Percentiles rank a stretch among this genome's conserved stretches.
Evolutionary conservation across 2,797 vertebrate species (phyloP).

Genomic region (Amniataba percoides): DNA sequence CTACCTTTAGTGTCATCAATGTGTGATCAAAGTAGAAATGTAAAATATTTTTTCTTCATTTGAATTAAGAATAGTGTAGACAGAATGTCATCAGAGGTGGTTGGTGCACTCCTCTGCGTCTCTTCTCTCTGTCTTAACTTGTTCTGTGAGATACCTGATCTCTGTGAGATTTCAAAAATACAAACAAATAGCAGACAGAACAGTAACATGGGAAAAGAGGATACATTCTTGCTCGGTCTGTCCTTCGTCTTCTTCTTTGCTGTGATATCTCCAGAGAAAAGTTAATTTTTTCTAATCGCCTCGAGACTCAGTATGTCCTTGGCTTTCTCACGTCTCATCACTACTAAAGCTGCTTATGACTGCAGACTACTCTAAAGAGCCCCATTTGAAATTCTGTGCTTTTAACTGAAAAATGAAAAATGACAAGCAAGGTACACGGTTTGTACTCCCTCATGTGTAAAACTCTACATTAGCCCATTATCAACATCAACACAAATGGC

Average conservation of each 20-base stretch:
- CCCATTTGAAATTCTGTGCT: slow-evolving; percentile 15
- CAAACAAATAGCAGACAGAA: slow-evolving; percentile 21
- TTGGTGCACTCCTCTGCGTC: neutral
- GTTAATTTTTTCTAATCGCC: slow-evolving; percentile 41
- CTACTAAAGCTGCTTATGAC: slow-evolving; percentile 47
- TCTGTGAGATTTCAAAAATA: slow-evolving; percentile 27
- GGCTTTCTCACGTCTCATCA: slow-evolving; percentile 19
- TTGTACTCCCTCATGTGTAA: neutral
- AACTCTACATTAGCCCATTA: neutral
- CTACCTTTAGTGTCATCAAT: neutral
- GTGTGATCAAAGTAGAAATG: neutral
- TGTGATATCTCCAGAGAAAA: slow-evolving; percentile 33
- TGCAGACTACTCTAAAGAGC: slow-evolving; percentile 28
- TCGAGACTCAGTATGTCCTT: slow-evolving; percentile 35
- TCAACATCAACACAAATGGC: neutral
- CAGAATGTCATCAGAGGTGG: neutral
- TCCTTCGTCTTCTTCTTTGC: slow-evolving; percentile 38
- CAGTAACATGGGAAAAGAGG: slow-evolving; percentile 21
- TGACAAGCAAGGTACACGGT: slow-evolving; percentile 7
- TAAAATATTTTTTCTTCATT: neutral
- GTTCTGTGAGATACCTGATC: slow-evolving; percentile 20
- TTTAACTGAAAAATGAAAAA: slow-evolving; percentile 24
- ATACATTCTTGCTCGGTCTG: slow-evolving; percentile 9
- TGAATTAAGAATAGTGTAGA: slow-evolving; percentile 1
- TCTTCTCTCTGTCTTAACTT: slow-evolving; percentile 6